Evolutionary conservation across 2,888 invertebrate genomes (phyloP), one percentile per base, ranked within the genome.

Genomic region (Ennomos quercinarius): DNA sequence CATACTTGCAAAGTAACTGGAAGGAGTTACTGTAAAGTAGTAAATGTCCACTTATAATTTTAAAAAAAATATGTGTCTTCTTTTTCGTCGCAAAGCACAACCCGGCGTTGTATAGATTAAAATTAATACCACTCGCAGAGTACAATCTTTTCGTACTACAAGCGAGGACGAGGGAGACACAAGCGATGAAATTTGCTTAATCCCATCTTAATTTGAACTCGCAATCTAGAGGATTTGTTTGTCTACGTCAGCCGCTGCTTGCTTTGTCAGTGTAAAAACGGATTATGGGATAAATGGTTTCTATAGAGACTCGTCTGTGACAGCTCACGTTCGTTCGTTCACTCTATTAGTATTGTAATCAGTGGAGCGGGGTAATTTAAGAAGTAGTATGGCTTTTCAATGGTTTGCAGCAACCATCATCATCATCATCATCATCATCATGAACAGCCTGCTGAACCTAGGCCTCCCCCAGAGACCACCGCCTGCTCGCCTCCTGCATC

Each of bases 241-340:
- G 76, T 75, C 73, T 74, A 76, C 64, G 73, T 74, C 57, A 63
- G 76, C 76, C 76, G 72, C 60, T 59, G 80, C 80, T 84, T 86
- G 80, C 84, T 83, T 81, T 84, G 84, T 84, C 85, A 79, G 81
- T 81, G 79, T 80, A 80, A 84, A 86, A 87, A 81, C 73, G 82
- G 85, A 87, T 89, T 87, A 86, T 46, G 39, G 75, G 78, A 81
- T 80, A 73, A 81, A 76, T 77, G 75, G 65, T 75, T 77, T 70
- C 63, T 71, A 71, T 58, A 66, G 68, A 68, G 62, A 64, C 37
- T 53, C 58, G 67, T 52, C 64, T 78, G 72, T 78, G 80, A 80
- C 75, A 72, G 63, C 70, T 80, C 79, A 80, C 80, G 76, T 77
- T 77, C 67, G 27, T 27, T 76, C 67, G 6, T 27, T 72, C 66